phyloP scores from a whole-genome alignment of 2,797 vertebrate genomes.

The Falco rusticolus region DNA sequence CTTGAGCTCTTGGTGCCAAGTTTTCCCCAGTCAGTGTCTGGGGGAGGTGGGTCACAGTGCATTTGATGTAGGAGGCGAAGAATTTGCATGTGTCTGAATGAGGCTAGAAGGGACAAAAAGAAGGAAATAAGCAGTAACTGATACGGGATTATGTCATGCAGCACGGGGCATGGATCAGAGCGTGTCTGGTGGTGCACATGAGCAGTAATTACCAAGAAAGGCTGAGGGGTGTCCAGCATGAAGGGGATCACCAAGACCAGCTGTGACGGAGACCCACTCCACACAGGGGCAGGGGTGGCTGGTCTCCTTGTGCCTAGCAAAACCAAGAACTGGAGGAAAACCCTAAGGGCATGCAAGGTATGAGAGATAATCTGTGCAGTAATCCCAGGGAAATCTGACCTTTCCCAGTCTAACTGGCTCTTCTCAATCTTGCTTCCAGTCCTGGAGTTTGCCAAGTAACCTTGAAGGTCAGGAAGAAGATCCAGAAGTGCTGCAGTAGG shows the following conservation, averaged over 20 bases:
- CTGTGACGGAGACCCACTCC: too few species aligned
- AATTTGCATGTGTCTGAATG: background rate
- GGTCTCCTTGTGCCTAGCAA: background rate
- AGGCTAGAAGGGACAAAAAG: background rate
- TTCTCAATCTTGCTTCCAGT: background rate
- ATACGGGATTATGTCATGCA: background rate
- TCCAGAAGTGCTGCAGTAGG: background rate
- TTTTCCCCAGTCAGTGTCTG: background rate
- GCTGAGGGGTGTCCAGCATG: background rate
- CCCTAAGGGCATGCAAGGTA: too few species aligned
- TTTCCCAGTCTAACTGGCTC: background rate
- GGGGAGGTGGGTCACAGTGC: background rate
- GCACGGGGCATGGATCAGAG: background rate
- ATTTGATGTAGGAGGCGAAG: background rate
- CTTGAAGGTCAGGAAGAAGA: background rate
- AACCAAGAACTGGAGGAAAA: background rate
- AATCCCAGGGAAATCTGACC: background rate
- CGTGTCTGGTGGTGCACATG: background rate
- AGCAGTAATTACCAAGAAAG: background rate
- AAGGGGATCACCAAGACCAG: rapidly evolving
- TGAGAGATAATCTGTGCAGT: background rate
- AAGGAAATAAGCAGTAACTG: background rate
- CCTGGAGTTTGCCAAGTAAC: background rate
- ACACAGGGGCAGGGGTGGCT: too few species aligned
- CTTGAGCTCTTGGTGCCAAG: background rate